phyloP scores from a whole-genome alignment of 2,888 invertebrate species.

The Dicranocentrus wangi region DNA sequence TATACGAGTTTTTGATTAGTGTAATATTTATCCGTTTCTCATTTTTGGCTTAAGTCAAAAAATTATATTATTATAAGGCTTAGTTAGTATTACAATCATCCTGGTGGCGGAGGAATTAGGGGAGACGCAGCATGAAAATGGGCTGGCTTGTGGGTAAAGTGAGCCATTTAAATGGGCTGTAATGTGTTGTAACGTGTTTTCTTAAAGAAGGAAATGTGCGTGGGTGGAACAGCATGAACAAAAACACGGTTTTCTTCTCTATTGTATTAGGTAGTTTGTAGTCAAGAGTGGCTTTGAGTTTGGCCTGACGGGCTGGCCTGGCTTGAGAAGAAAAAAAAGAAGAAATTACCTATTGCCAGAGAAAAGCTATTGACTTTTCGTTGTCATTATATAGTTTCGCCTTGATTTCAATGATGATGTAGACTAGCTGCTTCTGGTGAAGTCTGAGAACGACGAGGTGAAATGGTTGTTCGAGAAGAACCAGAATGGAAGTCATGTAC shows the following conservation, averaged over 20 bases:
- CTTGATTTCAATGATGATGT: slow-evolving; percentile 44
- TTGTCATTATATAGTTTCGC: slow-evolving; percentile 50
- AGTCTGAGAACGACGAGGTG: background rate
- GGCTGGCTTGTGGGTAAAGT: too few relatives aligned
- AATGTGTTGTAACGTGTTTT: too few relatives aligned
- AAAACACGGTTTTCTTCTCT: slow-evolving; percentile 34
- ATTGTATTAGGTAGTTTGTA: background rate
- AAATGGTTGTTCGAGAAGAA: too few relatives aligned
- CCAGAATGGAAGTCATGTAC: background rate
- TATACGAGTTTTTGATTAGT: slow-evolving; percentile 1
- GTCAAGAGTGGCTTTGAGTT: background rate
- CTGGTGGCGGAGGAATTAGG: background rate
- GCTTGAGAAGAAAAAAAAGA: background rate
- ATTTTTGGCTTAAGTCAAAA: too few relatives aligned
- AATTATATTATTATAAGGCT: too few relatives aligned
- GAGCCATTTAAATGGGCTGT: too few relatives aligned
- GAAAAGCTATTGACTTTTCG: slow-evolving; percentile 48
- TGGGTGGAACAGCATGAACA: slow-evolving; percentile 30
- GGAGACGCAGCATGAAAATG: too few relatives aligned
- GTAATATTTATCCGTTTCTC: background rate
- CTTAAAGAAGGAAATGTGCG: slow-evolving; percentile 41
- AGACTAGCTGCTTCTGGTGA: slow-evolving; percentile 7
- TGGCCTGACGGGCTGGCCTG: background rate
- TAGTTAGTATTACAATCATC: too few relatives aligned
- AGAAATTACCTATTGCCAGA: slow-evolving; percentile 20